Evolutionary conservation across 30 jellyfish, hydroid and myxozoan genomes (phyloP).

Genomic region (Cassiopea xamachana): DNA sequence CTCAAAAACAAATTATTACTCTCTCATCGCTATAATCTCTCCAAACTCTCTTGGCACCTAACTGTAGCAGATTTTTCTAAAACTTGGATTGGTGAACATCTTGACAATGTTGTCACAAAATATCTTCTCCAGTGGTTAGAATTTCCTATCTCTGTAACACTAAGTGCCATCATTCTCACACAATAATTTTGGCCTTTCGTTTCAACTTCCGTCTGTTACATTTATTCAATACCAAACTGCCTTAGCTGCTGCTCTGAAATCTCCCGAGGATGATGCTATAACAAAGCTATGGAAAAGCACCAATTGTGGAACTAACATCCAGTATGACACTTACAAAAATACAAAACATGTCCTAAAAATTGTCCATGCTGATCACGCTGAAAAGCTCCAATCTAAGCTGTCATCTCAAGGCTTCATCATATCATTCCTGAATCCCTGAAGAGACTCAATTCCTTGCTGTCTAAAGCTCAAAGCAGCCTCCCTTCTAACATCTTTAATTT

Average conservation of each 20-base stretch:
- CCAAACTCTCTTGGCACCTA: slow-evolving; percentile 3
- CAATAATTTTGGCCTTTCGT: no score
- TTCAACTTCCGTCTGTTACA: no score
- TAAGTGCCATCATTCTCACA: no score
- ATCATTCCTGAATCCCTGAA: no score
- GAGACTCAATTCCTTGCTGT: neutral
- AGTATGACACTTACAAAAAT: no score
- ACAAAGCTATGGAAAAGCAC: neutral
- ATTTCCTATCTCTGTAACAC: neutral
- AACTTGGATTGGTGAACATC: neutral
- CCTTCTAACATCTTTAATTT: neutral
- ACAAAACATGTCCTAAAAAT: no score
- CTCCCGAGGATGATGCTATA: neutral
- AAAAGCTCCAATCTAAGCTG: no score
- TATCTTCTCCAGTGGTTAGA: neutral
- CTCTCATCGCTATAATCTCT: neutral
- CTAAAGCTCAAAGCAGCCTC: neutral
- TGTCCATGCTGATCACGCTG: no score
- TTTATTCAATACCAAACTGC: no score
- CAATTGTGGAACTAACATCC: no score
- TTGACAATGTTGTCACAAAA: neutral
- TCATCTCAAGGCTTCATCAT: no score
- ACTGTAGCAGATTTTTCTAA: neutral
- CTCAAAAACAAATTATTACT: neutral
- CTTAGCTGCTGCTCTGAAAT: neutral